These are phyloP conservation scores for Poeciliopsis infans DNA, from an alignment of 2,797 vertebrate genomes.

Conservation along the genomic window DNA sequence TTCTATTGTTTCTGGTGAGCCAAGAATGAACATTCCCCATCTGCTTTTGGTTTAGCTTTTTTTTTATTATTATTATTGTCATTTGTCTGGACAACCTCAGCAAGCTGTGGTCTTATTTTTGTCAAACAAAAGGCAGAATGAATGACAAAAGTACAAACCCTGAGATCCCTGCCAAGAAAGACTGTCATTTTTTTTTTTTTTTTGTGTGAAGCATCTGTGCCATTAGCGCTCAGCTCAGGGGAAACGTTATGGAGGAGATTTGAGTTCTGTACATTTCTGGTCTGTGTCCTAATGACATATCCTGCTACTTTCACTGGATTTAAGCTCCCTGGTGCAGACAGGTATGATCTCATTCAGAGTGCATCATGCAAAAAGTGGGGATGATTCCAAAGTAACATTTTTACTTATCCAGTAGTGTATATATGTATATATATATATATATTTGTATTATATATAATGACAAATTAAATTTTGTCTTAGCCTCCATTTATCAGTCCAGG, in stretches of 20 bases:
- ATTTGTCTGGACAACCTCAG: conserved; percentile 32
- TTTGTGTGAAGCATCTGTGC: conserved; percentile 37
- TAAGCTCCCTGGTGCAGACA: conserved; percentile 27
- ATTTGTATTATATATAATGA: not conserved
- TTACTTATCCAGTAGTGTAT: conserved; percentile 19
- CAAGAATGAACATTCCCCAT: not conserved
- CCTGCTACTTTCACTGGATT: conserved; percentile 45
- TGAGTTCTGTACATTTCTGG: conserved; percentile 35
- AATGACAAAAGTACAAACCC: conserved; percentile 45
- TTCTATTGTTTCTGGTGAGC: not conserved
- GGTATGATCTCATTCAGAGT: conserved; percentile 50
- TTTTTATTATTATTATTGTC: conserved; percentile 3
- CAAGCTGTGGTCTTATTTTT: conserved; percentile 18
- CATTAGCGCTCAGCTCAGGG: conserved; percentile 54
- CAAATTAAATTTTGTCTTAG: conserved; percentile 12
- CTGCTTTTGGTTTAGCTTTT: not conserved
- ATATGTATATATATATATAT: not conserved
- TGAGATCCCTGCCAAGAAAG: conserved; percentile 26
- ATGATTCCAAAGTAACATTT: conserved; percentile 23
- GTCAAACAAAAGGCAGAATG: conserved; percentile 26
- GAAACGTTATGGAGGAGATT: conserved; percentile 31
- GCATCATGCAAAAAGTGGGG: conserved; percentile 12
- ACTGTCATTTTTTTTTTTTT: conserved; percentile 38
- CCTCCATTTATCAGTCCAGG: conserved; percentile 3
- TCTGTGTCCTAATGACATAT: conserved; percentile 51